Evolutionary conservation across 2,888 invertebrate species (phyloP).

Genomic region (Tolmerus cingulatus): DNA sequence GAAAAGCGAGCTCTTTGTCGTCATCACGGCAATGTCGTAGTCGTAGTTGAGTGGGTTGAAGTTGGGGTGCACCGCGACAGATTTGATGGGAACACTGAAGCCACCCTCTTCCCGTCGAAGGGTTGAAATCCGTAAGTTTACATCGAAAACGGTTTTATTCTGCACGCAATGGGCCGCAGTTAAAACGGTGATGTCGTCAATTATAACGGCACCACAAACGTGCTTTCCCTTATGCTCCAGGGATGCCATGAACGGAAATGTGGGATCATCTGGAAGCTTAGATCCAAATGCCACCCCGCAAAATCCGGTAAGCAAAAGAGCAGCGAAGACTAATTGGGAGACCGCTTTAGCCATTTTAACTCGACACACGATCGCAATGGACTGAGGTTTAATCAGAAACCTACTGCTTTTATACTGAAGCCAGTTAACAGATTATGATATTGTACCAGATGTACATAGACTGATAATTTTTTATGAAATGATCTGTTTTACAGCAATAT

Average conservation of each 20-base stretch:
- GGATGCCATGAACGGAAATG: neutral
- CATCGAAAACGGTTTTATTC: neutral
- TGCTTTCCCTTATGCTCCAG: neutral
- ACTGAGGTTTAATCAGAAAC: neutral
- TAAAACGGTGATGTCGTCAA: neutral
- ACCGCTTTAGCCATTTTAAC: neutral
- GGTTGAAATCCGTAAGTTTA: neutral
- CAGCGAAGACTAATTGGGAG: neutral
- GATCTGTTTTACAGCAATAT: neutral
- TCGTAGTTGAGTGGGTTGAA: neutral
- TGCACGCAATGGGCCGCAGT: constrained; percentile 1
- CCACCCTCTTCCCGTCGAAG: neutral
- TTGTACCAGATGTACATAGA: neutral
- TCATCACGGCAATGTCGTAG: neutral
- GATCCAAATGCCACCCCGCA: neutral
- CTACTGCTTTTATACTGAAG: neutral
- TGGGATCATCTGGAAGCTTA: neutral
- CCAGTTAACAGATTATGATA: neutral
- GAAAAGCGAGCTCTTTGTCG: neutral
- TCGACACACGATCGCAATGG: neutral
- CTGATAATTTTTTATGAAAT: neutral
- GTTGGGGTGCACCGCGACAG: neutral
- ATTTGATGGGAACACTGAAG: neutral
- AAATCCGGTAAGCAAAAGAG: neutral
- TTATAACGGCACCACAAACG: neutral